Conservation (phyloP, 2,113 vertebrate species). For the Leucopternis melanops region DNA sequence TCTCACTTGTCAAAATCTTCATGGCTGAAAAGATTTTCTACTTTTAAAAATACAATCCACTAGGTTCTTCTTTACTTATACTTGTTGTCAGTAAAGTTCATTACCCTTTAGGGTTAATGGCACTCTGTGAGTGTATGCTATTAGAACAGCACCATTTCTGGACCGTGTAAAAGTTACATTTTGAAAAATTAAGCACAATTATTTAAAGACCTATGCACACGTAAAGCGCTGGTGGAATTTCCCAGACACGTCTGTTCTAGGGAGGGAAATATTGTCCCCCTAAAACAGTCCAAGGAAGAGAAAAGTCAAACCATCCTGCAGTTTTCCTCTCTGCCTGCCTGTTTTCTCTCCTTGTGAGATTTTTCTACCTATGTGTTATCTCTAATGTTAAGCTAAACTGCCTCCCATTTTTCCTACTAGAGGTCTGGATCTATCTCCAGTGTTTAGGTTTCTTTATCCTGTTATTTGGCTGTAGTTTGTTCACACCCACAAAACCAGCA, state of each 20-base stretch:
- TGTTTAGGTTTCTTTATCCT: slow-evolving; percentile 1
- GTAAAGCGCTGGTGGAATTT: not conserved
- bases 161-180: not conserved
- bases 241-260: not conserved
- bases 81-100: not conserved
- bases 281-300: not conserved
- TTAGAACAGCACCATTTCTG: not conserved
- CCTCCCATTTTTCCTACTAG: not conserved
- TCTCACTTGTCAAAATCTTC: not conserved
- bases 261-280: not conserved
- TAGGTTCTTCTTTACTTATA: not conserved
- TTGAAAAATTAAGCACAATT: not conserved
- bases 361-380: not conserved
- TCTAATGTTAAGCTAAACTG: not conserved
- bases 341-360: not conserved
- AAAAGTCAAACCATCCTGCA: not conserved
- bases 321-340: not conserved
- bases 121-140: not conserved
- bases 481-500: not conserved
- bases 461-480: not conserved
- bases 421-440: not conserved
- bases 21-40: not conserved
- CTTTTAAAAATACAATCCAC: not conserved
- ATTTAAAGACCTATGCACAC: not conserved
- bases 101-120: not conserved